phyloP scores from a whole-genome alignment of 2,113 vertebrate genomes.

The Ivindomyrus marchei region DNA sequence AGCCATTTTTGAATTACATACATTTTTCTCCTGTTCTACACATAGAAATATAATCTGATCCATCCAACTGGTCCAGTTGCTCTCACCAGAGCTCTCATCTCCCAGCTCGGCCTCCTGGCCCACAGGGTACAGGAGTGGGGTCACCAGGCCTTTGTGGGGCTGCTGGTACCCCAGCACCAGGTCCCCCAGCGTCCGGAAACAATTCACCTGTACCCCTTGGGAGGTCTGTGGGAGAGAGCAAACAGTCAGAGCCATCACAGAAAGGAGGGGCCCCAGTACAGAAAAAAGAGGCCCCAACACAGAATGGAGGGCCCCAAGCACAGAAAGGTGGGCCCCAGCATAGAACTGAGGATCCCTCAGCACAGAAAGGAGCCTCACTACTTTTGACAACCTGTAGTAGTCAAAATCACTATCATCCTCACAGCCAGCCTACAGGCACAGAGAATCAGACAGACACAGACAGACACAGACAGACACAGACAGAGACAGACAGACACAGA shows the following conservation, averaged over 20 bases:
- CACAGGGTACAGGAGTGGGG: conserved; percentile 67
- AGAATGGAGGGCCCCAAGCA: background rate
- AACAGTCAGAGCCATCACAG: conserved; percentile 19
- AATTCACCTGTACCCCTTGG: conserved; percentile 75
- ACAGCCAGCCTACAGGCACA: too few relatives aligned
- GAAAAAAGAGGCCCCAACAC: background rate
- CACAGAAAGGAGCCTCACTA: background rate
- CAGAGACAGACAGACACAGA: background rate
- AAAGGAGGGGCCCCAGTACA: background rate
- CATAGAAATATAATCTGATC: background rate
- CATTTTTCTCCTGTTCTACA: background rate
- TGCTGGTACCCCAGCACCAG: conserved; percentile 73
- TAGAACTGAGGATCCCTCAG: background rate
- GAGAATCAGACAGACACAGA: too few relatives aligned
- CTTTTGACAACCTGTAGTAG: background rate
- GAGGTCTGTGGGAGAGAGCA: conserved; percentile 54
- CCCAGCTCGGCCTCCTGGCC: conserved; percentile 43
- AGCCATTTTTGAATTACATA: background rate
- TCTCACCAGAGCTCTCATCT: conserved; percentile 66
- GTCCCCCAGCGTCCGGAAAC: conserved; percentile 69
- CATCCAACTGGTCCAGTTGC: background rate
- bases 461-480: background rate
- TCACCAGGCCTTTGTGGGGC: conserved; percentile 75
- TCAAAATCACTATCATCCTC: background rate
- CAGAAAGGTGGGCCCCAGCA: background rate